Evolutionary conservation across 2,888 invertebrate species (phyloP), one percentile per base, ranked within the genome.

Genomic region (Heteromyza rotundicornis): DNA sequence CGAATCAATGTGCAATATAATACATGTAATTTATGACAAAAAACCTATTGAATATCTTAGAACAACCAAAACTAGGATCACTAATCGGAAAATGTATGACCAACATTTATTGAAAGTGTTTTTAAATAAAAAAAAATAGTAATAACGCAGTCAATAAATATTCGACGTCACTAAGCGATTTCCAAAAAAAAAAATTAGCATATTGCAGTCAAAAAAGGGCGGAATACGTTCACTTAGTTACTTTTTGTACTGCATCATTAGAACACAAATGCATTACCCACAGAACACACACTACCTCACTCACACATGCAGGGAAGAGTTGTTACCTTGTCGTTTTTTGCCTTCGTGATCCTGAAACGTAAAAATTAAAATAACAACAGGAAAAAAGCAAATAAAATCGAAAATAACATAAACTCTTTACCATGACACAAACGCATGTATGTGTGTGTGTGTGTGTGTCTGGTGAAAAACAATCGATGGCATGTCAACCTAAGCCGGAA

Each of bases 141-240:
- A n/a, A n/a, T n/a, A n/a, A n/a, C n/a, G n/a, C n/a, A n/a, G n/a
- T 32, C 32, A 12, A 32, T 32, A 32, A 32, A 32, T 32, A 32
- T 12, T 12, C 32, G 12, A n/a, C 24, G 58, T 16, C 36, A 52
- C 20, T 58, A 24, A 53, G 23, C 19, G 54, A 50, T 23, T 51
- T 35, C 19, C 27, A 35, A 35, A 57, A 22, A 16, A 49, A 32
- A 56, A 49, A 36, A 75, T 75, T 75, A 76, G 73, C 77, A 77
- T 77, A 76, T 72, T 74, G 76, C 76, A 76, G 78, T 77, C 77
- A 76, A 76, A n/a, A n/a, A 76, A 76, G 76, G 77, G 75, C 73
- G 73, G 17, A 51, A 51, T 24, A 50, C 40, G 10, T 50, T 60
- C 44, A 8, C 7, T n/a, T 44, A 22, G 53, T 22, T 36, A n/a